Base-by-base conservation (phyloP, 2,797 vertebrate genomes). In the Poeciliopsis turneri region DNA sequence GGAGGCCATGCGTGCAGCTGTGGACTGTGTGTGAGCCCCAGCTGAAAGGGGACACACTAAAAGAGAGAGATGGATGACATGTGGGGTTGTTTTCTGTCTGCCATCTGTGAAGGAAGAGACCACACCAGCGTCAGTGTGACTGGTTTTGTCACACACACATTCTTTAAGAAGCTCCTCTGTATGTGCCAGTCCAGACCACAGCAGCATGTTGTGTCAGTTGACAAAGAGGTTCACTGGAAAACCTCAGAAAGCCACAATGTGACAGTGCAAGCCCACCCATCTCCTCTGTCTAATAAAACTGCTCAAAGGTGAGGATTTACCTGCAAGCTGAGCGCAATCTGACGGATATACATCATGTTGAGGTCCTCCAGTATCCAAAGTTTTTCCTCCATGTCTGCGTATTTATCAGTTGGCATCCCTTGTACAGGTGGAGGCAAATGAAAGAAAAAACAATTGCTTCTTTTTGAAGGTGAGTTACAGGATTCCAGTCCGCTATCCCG, bases 331-430 rank as follows among this genome's bases (percentile, higher is more conserved):
- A 97, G 95, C 3, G 97, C 97, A 85, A 99, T 98, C 95, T 99
- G 98, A 7, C 98, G 97, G 88, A 99, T 98, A 94, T 99, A 99
- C 88, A 99, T 97, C 97, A 99, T 98, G 84, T 98, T 98, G 74
- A 99, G 96, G 87, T 99, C 97, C 91, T 99, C 97, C 88, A 99
- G 89, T 92, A 99, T 98, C 92, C 96, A 96, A 76, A 98, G 94
- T 92, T 97, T 97, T 89, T 97, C 97, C 94, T 98, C 97, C 97
- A 97, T 97, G 92, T 96, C 95, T 86, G 93, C 80, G 86, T 94
- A 93, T 87, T 85, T 94, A 88, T 95, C 93, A 43, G 90, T 82
- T 78, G 95, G 95, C 95, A 96, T 95, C 87, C 80, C 94, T 92
- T 53, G 69, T 5, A 8, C 45, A 81, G 16, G 68, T 80, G 85